These are phyloP conservation scores for Aphis craccivora DNA, from an alignment of 1,140 invertebrate species.

Conservation along the genomic window DNA sequence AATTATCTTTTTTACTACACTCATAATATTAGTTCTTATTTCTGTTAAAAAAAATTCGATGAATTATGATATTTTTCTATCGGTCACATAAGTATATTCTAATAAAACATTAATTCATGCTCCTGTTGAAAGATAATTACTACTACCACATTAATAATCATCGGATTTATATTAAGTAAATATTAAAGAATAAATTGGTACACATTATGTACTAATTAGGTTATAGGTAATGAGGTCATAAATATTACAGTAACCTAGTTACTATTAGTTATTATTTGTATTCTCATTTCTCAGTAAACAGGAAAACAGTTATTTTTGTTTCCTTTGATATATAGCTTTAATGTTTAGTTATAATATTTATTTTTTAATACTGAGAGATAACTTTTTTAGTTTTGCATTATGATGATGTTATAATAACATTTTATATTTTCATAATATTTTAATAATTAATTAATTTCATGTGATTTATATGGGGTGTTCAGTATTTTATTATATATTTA, in stretches of 20 bases:
- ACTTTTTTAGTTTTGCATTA: conserved; percentile 29
- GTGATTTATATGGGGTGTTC: conserved; percentile 31
- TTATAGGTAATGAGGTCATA: conserved; percentile 39
- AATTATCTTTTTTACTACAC: conserved; percentile 34
- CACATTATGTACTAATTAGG: conserved; percentile 23
- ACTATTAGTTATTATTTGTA: conserved; percentile 27
- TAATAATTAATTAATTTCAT: not conserved
- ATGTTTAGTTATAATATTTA: conserved; percentile 41
- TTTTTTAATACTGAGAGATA: conserved; percentile 11
- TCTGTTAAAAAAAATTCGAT: conserved; percentile 12
- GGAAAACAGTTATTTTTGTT: not conserved
- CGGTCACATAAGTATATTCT: not conserved
- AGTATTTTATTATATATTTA: not conserved
- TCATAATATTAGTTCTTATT: not conserved
- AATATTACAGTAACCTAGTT: conserved; percentile 29
- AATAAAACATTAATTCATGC: not conserved
- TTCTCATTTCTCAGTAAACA: not conserved
- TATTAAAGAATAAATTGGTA: not conserved
- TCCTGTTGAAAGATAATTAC: not conserved
- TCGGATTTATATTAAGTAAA: not conserved
- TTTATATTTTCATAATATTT: conserved; percentile 46
- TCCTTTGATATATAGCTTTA: not conserved
- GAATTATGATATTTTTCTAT: not conserved
- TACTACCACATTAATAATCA: not conserved
- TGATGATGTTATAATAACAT: conserved; percentile 19